Percentiles rank a stretch among this genome's conserved stretches.
These are phyloP conservation scores for Celastrina argiolus DNA, from an alignment of 2,888 invertebrate species.

Conservation along the genomic window DNA sequence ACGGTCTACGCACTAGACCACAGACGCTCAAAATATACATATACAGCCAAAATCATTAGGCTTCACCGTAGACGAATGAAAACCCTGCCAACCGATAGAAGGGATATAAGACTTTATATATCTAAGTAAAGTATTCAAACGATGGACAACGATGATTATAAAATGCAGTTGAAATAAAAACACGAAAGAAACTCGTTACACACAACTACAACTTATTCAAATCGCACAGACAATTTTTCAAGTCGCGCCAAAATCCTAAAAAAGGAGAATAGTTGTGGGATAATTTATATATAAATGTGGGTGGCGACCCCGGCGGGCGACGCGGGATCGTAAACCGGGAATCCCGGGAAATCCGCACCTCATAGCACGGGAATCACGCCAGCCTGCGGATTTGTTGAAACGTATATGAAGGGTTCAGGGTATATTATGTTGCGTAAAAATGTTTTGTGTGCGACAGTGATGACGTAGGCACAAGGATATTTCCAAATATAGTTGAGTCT, in stretches of 20 bases:
- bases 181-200: too few relatives aligned
- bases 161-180: too few relatives aligned
- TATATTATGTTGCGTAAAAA: slow-evolving; percentile 11
- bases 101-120: too few relatives aligned
- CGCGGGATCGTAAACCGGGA: slow-evolving; percentile 64
- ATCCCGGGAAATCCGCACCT: slow-evolving; percentile 70
- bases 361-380: slow-evolving; percentile 65
- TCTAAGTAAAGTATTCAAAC: too few relatives aligned
- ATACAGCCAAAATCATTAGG: too few relatives aligned
- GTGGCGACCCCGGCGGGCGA: slow-evolving; percentile 30
- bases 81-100: too few relatives aligned
- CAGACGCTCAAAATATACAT: too few relatives aligned
- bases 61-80: too few relatives aligned
- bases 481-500: too few relatives aligned
- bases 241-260: neutral
- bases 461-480: neutral
- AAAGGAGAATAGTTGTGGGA: neutral
- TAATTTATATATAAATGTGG: slow-evolving; percentile 8
- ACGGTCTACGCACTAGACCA: too few relatives aligned
- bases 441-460: neutral
- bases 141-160: too few relatives aligned
- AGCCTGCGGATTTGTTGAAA: slow-evolving; percentile 43
- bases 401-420: slow-evolving; percentile 27
- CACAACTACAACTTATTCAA: neutral
- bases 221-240: neutral